Conservation (phyloP, 1,140 invertebrate species). For the Paramacrobiotus metropolitanus region DNA sequence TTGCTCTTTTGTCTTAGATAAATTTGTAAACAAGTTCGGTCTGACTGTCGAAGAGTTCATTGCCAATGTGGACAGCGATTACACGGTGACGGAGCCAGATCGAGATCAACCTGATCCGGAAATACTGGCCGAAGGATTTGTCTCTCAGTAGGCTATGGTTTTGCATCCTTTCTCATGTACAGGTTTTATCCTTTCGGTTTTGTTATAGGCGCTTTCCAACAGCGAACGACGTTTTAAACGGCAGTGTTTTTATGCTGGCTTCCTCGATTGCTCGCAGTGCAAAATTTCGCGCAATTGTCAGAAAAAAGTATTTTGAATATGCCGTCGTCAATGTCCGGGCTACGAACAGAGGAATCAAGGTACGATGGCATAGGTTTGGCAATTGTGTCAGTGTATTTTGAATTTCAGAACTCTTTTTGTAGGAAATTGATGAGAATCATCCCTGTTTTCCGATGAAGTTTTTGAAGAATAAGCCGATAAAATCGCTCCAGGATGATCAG, state of each 20-base stretch:
- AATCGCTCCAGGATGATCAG: slow-evolving; percentile 64
- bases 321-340: slow-evolving; percentile 57
- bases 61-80: slow-evolving; percentile 86
- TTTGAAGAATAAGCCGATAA: slow-evolving; percentile 75
- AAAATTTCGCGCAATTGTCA: slow-evolving; percentile 51
- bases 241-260: slow-evolving; percentile 76
- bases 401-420: no score
- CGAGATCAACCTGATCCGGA: slow-evolving; percentile 55
- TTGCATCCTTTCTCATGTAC: not conserved
- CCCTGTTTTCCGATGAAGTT: slow-evolving; percentile 67
- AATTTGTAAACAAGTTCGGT: slow-evolving; percentile 71
- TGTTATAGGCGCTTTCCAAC: slow-evolving; percentile 28
- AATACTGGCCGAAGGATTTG: slow-evolving; percentile 51
- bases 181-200: slow-evolving; percentile 7
- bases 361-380: no score
- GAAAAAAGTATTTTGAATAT: slow-evolving; percentile 71
- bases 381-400: no score
- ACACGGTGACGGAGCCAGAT: slow-evolving; percentile 86
- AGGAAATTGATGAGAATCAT: slow-evolving; percentile 76
- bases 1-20: slow-evolving; percentile 19
- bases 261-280: slow-evolving; percentile 78
- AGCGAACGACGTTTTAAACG: slow-evolving; percentile 54
- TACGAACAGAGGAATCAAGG: slow-evolving; percentile 67
- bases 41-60: slow-evolving; percentile 85
- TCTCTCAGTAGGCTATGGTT: slow-evolving; percentile 26